Evolutionary conservation across 2,888 invertebrate genomes (phyloP), one percentile per base, ranked within the genome.

Genomic region (Limnephilus auricula): DNA sequence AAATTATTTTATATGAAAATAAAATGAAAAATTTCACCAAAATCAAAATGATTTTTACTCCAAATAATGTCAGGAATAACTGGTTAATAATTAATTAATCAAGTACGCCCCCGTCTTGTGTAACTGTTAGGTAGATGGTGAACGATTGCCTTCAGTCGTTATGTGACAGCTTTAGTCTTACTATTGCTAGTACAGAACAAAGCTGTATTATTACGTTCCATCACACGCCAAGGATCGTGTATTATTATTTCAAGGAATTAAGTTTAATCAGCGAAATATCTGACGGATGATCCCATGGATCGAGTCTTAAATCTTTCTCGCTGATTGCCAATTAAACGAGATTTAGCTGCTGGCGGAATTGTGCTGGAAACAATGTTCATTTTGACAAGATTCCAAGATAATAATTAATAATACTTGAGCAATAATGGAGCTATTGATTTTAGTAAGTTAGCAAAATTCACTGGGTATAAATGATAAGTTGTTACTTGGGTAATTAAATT

Each of bases 301-400:
- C n/a, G 25, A 65, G 65, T n/a, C 50, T 50, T 50, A 65, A 65
- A n/a, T 65, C 65, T 65, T 65, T n/a, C 65, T 65, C 65, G 2
- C 65, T 65, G 65, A 65, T 65, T 65, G 65, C 65, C 65, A 65
- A 65, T 65, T 65, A 65, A 65, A 65, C n/a, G 65, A 65, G 65
- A 65, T 65, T 65, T 65, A 65, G 65, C 65, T 65, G 25, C 65
- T 25, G 25, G 25, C 65, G 5, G 25, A 25, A 65, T 65, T 65
- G 9, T 25, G 6, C 65, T 25, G 65, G 65, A 25, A 9, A 65
- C 65, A 65, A n/a, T n/a, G 65, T 65, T 65, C 65, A n/a, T 65
- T 25, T 65, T 65, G n/a, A 65, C 65, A n/a, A 65, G 65, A n/a
- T 9, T 65, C 9, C 65, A 4, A 25, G 25, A 65, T 65, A 65